phyloP scores from a whole-genome alignment of 2,888 invertebrate species.

The Ectemnius continuus region DNA sequence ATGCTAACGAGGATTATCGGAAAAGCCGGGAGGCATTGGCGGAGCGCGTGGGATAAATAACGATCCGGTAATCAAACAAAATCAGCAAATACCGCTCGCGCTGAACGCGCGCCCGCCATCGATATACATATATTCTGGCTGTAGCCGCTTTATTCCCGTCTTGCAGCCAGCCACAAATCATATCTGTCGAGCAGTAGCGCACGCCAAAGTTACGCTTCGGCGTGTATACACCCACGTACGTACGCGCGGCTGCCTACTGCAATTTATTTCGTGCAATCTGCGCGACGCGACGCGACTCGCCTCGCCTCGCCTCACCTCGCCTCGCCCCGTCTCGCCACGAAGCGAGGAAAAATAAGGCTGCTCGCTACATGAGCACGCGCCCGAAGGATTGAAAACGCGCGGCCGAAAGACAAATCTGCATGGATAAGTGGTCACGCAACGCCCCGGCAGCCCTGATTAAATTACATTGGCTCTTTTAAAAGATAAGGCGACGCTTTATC shows the following conservation, averaged over 20 bases:
- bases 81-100: too few species aligned
- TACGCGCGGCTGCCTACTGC: slow-evolving; percentile 23
- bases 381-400: slow-evolving; percentile 30
- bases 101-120: slow-evolving; percentile 11
- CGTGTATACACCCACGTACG: slow-evolving; percentile 37
- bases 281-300: slow-evolving; percentile 10
- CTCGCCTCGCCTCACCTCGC: too few species aligned
- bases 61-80: too few species aligned
- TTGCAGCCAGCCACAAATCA: slow-evolving; percentile 54
- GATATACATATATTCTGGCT: slow-evolving; percentile 47
- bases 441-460: slow-evolving; percentile 51
- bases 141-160: slow-evolving; percentile 49
- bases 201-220: slow-evolving; percentile 49
- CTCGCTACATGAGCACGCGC: neutral
- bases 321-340: too few species aligned
- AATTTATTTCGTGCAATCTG: slow-evolving; percentile 61
- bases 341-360: slow-evolving; percentile 32
- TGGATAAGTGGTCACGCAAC: slow-evolving; percentile 56
- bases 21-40: too few species aligned
- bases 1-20: too few species aligned
- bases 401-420: slow-evolving; percentile 52
- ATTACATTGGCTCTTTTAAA: slow-evolving; percentile 59
- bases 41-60: too few species aligned
- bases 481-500: slow-evolving; percentile 59
- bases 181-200: slow-evolving; percentile 29